A percentile compares a stretch with the other conserved stretches of the same genome.
Conservation (phyloP, 2,113 vertebrate genomes). For the Haemorhous mexicanus region DNA sequence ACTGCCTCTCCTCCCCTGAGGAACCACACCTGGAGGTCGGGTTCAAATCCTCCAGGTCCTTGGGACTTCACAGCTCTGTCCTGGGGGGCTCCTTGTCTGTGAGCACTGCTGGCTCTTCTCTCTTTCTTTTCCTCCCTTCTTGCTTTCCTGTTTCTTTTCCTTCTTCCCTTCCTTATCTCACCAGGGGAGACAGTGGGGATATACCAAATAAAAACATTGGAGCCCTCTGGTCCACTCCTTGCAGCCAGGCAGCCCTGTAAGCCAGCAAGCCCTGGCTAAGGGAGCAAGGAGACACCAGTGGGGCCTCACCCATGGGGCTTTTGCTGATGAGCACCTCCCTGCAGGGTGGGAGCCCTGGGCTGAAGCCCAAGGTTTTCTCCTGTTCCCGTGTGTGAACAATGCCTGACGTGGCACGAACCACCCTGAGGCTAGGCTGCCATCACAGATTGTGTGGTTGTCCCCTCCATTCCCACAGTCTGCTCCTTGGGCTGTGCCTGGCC, state of each 20-base stretch:
- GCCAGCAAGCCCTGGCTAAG: not conserved
- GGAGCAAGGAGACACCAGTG: not conserved
- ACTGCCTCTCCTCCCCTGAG: not conserved
- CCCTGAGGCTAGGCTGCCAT: not conserved
- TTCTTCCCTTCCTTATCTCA: not conserved
- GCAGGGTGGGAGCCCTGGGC: not conserved
- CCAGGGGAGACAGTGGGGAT: not conserved
- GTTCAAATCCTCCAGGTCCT: accelerated
- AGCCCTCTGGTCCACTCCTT: not conserved
- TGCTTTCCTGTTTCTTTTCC: not conserved
- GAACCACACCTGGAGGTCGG: not conserved
- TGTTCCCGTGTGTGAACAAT: accelerated
- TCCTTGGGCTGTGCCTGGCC: not conserved
- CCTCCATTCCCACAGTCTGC: not conserved
- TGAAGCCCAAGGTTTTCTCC: not conserved
- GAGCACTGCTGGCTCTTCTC: not conserved
- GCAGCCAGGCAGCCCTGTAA: not conserved
- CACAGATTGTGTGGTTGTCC: not conserved
- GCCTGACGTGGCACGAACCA: not conserved
- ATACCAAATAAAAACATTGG: not conserved
- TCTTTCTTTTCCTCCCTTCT: not conserved
- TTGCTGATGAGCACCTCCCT: not conserved
- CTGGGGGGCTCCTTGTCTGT: not conserved
- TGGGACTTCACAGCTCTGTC: not conserved
- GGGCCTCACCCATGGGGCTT: accelerated